Evolutionary conservation across 2,797 vertebrate species (phyloP).

Genomic region (Sphenopsis melanotis): DNA sequence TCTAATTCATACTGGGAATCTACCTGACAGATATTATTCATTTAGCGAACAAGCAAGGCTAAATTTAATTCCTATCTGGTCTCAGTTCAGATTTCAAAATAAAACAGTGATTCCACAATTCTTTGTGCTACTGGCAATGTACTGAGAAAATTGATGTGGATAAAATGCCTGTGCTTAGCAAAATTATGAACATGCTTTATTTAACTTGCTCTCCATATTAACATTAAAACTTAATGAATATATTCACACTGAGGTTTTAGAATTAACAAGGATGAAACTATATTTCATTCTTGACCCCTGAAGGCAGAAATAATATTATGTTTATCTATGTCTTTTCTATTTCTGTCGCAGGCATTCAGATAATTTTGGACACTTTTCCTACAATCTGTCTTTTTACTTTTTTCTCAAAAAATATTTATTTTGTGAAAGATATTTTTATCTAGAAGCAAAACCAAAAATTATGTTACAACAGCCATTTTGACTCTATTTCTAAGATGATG

Average conservation of each 20-base stretch:
- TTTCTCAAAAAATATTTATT: not conserved
- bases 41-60: not conserved
- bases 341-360: not conserved
- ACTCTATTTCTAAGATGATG: not conserved
- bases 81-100: constrained; percentile 14
- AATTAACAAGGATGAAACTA: not conserved
- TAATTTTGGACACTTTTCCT: not conserved
- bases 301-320: not conserved
- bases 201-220: not conserved
- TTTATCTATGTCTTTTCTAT: not conserved
- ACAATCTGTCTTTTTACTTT: not conserved
- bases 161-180: not conserved
- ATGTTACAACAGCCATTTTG: not conserved
- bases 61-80: constrained; percentile 22
- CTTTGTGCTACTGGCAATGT: not conserved
- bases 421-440: not conserved
- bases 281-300: not conserved
- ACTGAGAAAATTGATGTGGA: not conserved
- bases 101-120: not conserved
- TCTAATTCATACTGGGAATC: constrained; percentile 25
- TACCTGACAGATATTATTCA: constrained; percentile 15
- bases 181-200: not conserved
- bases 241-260: not conserved
- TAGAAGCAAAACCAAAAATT: not conserved
- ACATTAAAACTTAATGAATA: not conserved